Percentiles rank a stretch among this genome's conserved stretches.
phyloP scores from a whole-genome alignment of 2,797 vertebrate species.

The Macropodus opercularis region DNA sequence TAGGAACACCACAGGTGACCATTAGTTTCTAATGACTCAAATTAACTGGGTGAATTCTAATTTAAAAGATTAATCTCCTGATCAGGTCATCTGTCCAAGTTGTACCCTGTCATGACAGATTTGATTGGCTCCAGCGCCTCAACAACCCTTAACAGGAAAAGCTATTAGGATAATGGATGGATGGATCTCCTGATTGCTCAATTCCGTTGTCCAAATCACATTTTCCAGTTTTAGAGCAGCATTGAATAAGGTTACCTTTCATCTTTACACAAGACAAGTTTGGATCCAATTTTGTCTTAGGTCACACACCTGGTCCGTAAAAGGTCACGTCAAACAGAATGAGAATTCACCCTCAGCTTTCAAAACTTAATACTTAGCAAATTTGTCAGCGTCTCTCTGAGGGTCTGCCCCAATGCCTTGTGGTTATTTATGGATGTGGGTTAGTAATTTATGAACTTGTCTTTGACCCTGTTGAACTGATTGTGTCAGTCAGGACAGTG shows the following conservation, averaged over 20 bases:
- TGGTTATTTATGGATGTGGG: constrained; percentile 60
- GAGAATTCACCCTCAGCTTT: neutral
- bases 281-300: neutral
- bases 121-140: too few relatives aligned
- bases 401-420: constrained; percentile 25
- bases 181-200: neutral
- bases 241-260: neutral
- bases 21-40: neutral
- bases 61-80: neutral
- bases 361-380: constrained; percentile 4
- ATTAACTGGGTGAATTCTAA: neutral
- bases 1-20: neutral
- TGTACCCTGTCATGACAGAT: too few relatives aligned
- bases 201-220: neutral
- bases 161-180: too few relatives aligned
- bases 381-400: constrained; percentile 21
- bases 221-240: neutral
- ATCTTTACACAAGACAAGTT: neutral
- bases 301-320: neutral
- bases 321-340: constrained; percentile 27
- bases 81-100: too few relatives aligned
- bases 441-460: constrained; percentile 46
- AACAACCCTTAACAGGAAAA: neutral
- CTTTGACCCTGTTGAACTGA: constrained; percentile 44
- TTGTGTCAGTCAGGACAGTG: constrained; percentile 41